A percentile compares a stretch with the other conserved stretches of the same genome.
These are phyloP conservation scores for Mohoua ochrocephala DNA, from an alignment of 2,113 vertebrate species.

Conservation along the genomic window DNA sequence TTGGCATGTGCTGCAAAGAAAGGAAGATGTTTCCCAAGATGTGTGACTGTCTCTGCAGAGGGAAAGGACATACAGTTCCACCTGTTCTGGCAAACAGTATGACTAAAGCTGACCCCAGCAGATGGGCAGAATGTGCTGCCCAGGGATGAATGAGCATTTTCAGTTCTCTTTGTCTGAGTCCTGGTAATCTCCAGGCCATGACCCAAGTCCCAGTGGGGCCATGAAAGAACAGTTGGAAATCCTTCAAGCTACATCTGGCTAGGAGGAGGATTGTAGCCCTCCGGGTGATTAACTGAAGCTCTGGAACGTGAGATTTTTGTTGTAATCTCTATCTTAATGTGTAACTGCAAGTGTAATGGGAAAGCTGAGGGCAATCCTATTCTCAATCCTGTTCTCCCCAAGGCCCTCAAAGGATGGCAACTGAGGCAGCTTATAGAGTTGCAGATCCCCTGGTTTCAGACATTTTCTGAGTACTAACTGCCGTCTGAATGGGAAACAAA, in stretches of 20 bases:
- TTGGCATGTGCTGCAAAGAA: background rate
- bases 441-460: background rate
- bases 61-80: background rate
- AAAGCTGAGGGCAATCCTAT: background rate
- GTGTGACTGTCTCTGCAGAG: background rate
- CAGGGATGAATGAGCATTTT: background rate
- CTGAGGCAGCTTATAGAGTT: background rate
- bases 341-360: background rate
- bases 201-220: background rate
- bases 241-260: background rate
- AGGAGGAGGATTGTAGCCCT: background rate
- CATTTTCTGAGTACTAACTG: background rate
- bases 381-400: background rate
- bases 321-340: background rate
- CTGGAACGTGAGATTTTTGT: background rate
- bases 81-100: background rate
- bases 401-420: background rate
- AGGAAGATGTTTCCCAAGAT: background rate
- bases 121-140: background rate
- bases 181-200: background rate
- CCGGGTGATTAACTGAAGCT: background rate
- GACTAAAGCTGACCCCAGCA: background rate
- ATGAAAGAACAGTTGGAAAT: background rate
- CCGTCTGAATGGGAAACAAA: background rate
- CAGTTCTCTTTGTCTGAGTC: background rate